These are phyloP conservation scores for Centropus bengalensis DNA, from an alignment of 2,113 vertebrate species.

Conservation along the genomic window DNA sequence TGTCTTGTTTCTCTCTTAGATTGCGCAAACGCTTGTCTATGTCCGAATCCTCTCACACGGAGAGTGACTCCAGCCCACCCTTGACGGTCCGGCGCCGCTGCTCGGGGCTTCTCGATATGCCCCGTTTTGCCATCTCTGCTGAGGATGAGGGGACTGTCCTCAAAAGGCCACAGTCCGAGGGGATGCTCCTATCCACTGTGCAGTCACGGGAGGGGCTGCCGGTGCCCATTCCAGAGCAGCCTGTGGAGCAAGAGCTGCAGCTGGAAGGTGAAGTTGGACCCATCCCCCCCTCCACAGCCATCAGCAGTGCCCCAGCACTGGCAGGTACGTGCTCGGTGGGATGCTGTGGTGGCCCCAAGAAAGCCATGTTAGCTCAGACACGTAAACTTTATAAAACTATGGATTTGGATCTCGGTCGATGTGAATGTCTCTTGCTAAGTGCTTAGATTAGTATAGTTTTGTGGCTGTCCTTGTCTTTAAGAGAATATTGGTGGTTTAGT, in stretches of 20 bases:
- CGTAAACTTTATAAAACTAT: neutral
- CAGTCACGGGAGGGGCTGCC: slow-evolving; percentile 80
- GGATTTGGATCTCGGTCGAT: neutral
- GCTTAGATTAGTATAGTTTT: neutral
- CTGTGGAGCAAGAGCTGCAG: slow-evolving; percentile 84
- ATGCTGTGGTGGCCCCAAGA: neutral
- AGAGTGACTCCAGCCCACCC: slow-evolving; percentile 96
- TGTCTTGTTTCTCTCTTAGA: slow-evolving; percentile 60
- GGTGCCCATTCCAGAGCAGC: slow-evolving; percentile 82
- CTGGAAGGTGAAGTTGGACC: slow-evolving; percentile 79
- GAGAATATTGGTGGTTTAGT: neutral
- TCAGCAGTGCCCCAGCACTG: slow-evolving; percentile 65
- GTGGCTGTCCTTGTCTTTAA: neutral
- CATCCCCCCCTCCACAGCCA: slow-evolving; percentile 71
- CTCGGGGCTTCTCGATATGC: slow-evolving; percentile 91
- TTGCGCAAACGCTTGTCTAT: slow-evolving; percentile 92
- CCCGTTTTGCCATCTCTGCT: slow-evolving; percentile 86
- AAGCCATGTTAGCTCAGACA: fast-evolving
- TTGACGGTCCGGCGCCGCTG: slow-evolving; percentile 90
- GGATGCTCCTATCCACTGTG: slow-evolving; percentile 66
- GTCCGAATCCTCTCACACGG: slow-evolving; percentile 96
- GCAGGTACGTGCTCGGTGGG: slow-evolving; percentile 65
- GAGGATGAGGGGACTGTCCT: slow-evolving; percentile 82
- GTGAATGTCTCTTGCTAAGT: neutral
- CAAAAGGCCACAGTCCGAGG: slow-evolving; percentile 71